A percentile compares a stretch with the other conserved stretches of the same genome.
Conservation (phyloP, 2,797 vertebrate genomes). For the Enteromius afrohamiltoni region DNA sequence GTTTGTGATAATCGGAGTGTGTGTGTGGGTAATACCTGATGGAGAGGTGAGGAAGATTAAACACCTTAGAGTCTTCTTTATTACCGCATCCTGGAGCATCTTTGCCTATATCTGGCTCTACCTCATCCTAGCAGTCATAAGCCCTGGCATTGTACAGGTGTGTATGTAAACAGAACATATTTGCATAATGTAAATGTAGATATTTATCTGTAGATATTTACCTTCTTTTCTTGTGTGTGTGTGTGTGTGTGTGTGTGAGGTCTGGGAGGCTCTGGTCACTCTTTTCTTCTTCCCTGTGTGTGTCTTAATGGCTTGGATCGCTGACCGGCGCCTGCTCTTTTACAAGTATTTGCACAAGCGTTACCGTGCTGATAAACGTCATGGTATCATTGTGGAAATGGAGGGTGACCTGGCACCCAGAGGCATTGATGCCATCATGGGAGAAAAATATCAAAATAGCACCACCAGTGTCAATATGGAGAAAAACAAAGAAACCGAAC, state of each 20-base stretch:
- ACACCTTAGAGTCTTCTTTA: conserved; percentile 92
- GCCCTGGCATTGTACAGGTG: conserved; percentile 87
- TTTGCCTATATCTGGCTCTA: conserved; percentile 97
- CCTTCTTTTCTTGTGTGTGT: background rate
- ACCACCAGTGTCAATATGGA: conserved; percentile 72
- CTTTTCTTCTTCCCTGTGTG: conserved; percentile 93
- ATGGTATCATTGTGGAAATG: conserved; percentile 92
- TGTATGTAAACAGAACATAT: background rate
- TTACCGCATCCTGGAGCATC: conserved; percentile 93
- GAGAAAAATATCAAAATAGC: conserved; percentile 67
- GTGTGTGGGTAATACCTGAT: conserved; percentile 87
- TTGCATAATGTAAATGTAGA: background rate
- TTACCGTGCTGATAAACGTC: conserved; percentile 91
- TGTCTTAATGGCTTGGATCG: conserved; percentile 93
- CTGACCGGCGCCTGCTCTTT: conserved; percentile 91
- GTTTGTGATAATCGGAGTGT: conserved; percentile 93
- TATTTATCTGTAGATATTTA: background rate
- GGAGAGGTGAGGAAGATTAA: conserved; percentile 91
- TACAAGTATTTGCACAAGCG: conserved; percentile 95
- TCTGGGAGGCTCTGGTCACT: conserved; percentile 92
- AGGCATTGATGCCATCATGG: conserved; percentile 84
- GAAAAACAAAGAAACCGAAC: conserved; percentile 81
- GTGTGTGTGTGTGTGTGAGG: conserved; percentile 64
- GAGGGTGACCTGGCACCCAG: conserved; percentile 86
- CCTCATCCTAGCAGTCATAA: conserved; percentile 91